Evolutionary conservation across 2,113 vertebrate species (phyloP).

Genomic region (Podarcis cretensis): DNA sequence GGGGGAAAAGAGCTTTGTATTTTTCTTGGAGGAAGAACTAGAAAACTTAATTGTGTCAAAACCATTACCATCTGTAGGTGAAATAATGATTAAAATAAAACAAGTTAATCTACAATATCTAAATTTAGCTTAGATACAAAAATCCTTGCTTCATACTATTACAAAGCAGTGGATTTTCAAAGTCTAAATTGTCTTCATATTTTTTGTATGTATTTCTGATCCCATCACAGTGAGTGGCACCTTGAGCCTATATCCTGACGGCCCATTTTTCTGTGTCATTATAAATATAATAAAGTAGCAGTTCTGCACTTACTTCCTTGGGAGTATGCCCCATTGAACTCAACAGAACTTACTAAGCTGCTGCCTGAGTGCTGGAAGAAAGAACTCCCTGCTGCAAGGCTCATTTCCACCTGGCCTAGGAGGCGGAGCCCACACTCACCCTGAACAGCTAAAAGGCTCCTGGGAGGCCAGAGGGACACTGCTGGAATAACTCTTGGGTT

Average conservation of each 20-base stretch:
- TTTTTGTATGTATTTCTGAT: not conserved
- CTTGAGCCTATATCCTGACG: not conserved
- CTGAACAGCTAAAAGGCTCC: too few relatives aligned
- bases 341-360: too few relatives aligned
- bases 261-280: not conserved
- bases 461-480: too few relatives aligned
- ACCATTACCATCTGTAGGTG: constrained; percentile 75
- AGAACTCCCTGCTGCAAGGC: too few relatives aligned
- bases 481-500: too few relatives aligned
- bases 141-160: constrained; percentile 35
- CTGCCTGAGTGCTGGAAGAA: too few relatives aligned
- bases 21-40: constrained; percentile 60
- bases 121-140: constrained; percentile 47
- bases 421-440: too few relatives aligned
- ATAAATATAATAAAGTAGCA: not conserved
- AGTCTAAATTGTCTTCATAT: constrained; percentile 15
- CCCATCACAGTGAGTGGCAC: not conserved
- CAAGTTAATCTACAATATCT: constrained; percentile 65
- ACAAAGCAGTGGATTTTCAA: constrained; percentile 33
- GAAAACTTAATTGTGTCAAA: constrained; percentile 71
- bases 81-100: constrained; percentile 72
- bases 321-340: too few relatives aligned
- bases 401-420: too few relatives aligned
- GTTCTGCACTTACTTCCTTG: not conserved
- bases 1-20: constrained; percentile 64